Base-by-base conservation (phyloP, 2,888 invertebrate genomes). In the Ormyrus pomaceus region DNA sequence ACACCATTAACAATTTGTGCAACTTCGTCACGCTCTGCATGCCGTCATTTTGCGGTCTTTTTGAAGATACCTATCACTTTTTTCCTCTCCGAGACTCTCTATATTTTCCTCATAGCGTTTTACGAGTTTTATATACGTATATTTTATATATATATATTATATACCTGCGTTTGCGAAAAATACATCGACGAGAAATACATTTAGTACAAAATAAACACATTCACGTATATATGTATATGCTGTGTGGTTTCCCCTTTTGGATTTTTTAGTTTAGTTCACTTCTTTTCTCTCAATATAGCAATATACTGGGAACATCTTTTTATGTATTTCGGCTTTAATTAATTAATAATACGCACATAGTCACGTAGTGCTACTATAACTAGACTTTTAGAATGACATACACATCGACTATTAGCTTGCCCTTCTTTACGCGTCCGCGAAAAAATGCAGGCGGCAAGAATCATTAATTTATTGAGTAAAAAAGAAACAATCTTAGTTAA, bases 121-220 rank as follows among this genome's bases (percentile, higher is more conserved):
- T 34, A 34, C 34, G 34, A 53, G 6, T 9, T 66, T 65, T n/a
- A 11, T 19, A n/a, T 65, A 11, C 7, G 13, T 19, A 2, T 65
- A 11, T n/a, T 65, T n/a, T 50, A 11, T 65, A n/a, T 13, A 11
- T 65, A n/a, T 58, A 5, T 62, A 7, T 74, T 19, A 3, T 73
- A 56, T 53, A 62, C 11, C 50, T 64, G 64, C 61, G 53, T 75
- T 62, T 51, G 83, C 84, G 77, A 87, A 87, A 86, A 85, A 85
- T 87, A 89, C 88, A 87, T 86, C 80, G 81, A 88, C 84, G 84
- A 83, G 79, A 87, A 86, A 85, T 87, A 87, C 84, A 86, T 86
- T 82, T 69, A 86, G 83, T 86, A 88, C 68, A 88, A 88, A 88
- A 88, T 88, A 87, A 89, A 86, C 82, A 87, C 87, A 85, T 86